Evolutionary conservation across 2,888 invertebrate species (phyloP), one percentile per base, ranked within the genome.

Genomic region (Chrysodeixis includens): DNA sequence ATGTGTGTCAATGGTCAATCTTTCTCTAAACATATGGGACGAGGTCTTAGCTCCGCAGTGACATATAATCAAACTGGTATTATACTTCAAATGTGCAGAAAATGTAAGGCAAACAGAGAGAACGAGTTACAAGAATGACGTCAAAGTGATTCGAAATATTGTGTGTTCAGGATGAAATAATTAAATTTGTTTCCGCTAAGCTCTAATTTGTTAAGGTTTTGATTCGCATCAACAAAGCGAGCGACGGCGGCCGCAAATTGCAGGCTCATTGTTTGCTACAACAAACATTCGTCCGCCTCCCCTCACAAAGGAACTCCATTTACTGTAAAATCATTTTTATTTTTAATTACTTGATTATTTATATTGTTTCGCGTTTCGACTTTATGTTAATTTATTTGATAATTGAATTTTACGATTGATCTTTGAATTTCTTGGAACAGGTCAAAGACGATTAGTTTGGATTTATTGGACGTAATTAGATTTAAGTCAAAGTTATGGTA

Each of bases 261-360:
- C 92, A 87, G 89, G 87, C 90, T 92, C 92, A 93, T 93, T 94
- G 93, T 94, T 93, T 92, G 90, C 85, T 84, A 82, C 87, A 85
- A 90, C 93, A 93, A 94, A 94, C 92, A 92, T 91, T 91, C 90
- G 88, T 89, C 90, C 90, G 92, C 90, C 90, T 91, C 90, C 86
- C 78, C 76, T 75, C 86, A 92, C 93, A 92, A 93, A 91, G 90
- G 89, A 91, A 91, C 90, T 91, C 90, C 89, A 91, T 92, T 92
- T 91, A 85, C 85, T 81, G 83, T 83, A 83, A 88, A 93, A 91
- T 92, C 83, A 88, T 88, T 91, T 87, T 86, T 89, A 86, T 85
- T 87, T 87, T 83, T 83, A 87, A 87, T 87, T 84, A 86, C 81
- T 83, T 81, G 76, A 70, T 18, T 80, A 69, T 65, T 62, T 30